These are phyloP conservation scores for Meloidogyne exigua DNA, from an alignment of 1,140 invertebrate species.

Conservation along the genomic window DNA sequence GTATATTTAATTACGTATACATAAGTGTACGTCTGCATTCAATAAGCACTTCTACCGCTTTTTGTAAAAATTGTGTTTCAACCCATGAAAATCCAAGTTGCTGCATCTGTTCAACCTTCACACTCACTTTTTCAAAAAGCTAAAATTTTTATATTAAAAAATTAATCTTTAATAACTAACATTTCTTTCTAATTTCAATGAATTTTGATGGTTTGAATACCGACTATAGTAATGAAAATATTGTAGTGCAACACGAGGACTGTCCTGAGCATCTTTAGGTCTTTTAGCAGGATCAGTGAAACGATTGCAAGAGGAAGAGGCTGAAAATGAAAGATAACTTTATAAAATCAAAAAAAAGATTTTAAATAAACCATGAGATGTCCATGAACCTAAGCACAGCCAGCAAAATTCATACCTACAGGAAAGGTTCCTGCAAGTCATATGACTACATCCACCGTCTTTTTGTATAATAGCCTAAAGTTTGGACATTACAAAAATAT, in stretches of 20 bases:
- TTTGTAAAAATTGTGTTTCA: constrained; percentile 94
- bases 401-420: constrained; percentile 98
- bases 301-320: constrained; percentile 88
- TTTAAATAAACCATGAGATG: constrained; percentile 78
- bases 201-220: constrained; percentile 99
- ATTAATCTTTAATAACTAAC: constrained; percentile 49
- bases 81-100: constrained; percentile 98
- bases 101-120: constrained; percentile 70
- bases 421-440: constrained; percentile 98
- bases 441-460: constrained; percentile 86
- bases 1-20: constrained; percentile 74
- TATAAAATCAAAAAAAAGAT: neutral
- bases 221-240: constrained; percentile 98
- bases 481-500: too few species aligned
- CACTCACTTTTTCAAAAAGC: constrained; percentile 72
- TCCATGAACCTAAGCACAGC: constrained; percentile 97
- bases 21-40: constrained; percentile 92
- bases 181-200: constrained; percentile 94
- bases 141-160: too few species aligned
- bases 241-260: constrained; percentile 81
- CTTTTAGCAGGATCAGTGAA: constrained; percentile 94
- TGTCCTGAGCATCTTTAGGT: constrained; percentile 87
- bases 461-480: constrained; percentile 63
- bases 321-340: constrained; percentile 35
- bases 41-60: constrained; percentile 94